Evolutionary conservation across 2,113 vertebrate genomes (phyloP).

Genomic region (Machaerirhynchus nigripectus): DNA sequence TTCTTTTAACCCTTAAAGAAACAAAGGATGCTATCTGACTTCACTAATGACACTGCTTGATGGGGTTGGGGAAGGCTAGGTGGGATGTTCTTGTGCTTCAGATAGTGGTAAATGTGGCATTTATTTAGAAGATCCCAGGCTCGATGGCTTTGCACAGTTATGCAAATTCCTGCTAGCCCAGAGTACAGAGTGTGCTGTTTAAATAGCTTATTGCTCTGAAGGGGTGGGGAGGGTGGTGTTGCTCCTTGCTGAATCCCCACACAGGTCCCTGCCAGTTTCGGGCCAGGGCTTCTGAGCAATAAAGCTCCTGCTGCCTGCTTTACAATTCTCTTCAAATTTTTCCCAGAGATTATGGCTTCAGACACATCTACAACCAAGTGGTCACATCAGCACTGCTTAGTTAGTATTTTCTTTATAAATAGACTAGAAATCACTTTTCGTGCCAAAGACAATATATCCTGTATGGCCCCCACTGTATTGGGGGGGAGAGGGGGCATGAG

Average conservation of each 20-base stretch:
- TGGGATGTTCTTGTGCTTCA: background rate
- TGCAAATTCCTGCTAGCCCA: background rate
- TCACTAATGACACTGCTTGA: background rate
- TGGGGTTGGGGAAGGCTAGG: background rate
- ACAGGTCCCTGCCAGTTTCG: constrained; percentile 1
- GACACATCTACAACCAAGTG: background rate
- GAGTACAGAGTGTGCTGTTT: constrained; percentile 23
- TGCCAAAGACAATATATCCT: background rate
- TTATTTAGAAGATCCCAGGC: background rate
- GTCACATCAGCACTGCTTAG: background rate
- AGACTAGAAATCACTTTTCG: background rate
- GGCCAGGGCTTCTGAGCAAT: background rate
- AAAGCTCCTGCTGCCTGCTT: background rate
- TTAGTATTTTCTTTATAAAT: background rate
- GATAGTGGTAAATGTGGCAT: background rate
- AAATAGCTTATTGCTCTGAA: background rate
- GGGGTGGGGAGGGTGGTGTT: background rate
- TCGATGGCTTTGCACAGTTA: background rate
- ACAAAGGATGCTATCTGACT: background rate
- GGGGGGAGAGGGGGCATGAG: background rate
- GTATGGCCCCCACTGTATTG: background rate
- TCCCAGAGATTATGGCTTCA: background rate
- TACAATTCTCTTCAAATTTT: background rate
- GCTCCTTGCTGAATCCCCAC: background rate
- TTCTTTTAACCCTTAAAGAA: constrained; percentile 49